Base-by-base conservation (phyloP, 2,888 invertebrate species). In the Leptopilina myrica region DNA sequence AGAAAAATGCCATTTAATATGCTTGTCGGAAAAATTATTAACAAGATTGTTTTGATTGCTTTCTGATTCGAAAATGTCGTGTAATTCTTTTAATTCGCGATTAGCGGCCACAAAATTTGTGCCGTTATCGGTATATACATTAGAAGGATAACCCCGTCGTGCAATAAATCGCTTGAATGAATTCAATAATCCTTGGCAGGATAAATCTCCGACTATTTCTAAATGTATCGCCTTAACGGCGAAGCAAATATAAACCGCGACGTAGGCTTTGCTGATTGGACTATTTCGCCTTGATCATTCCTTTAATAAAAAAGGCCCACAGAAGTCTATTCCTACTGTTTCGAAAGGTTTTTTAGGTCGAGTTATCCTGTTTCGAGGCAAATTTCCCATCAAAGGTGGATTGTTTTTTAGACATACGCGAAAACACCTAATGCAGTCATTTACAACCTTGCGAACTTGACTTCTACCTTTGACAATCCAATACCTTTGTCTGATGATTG, bases 101-200 rank as follows among this genome's bases (percentile, higher is more conserved):
- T 76, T 33, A 7, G 76, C 76, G 26, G 26, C 40, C 7, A 76
- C 59, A 26, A 76, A 76, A 14, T 56, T 33, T 9, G 76, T 76
- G 12, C 76, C 76, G n/a, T 76, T 76, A 20, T 76, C 76, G 1
- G 76, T 56, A 12, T 76, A 26, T 33, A 76, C 62, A 20, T 62
- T 14, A 2, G 59, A 59, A 9, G 76, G 76, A 15, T 46, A 33
- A 59, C 76, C 76, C 8, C 76, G 12, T 26, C 56, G 76, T 7
- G 59, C 59, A 59, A 59, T 59, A 59, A 59, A 59, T 59, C 59
- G 59, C 15, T 59, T 59, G 15, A 59, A 59, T 59, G 59, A n/a
- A 7, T 59, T 59, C 59, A 59, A 59, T 4, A 59, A n/a, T 59
- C 59, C 59, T 7, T 59, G 1, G 1, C 59, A 59, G 4, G 59